Base-by-base conservation (phyloP, 2,888 invertebrate species). In the Psococerastis gibbosa region DNA sequence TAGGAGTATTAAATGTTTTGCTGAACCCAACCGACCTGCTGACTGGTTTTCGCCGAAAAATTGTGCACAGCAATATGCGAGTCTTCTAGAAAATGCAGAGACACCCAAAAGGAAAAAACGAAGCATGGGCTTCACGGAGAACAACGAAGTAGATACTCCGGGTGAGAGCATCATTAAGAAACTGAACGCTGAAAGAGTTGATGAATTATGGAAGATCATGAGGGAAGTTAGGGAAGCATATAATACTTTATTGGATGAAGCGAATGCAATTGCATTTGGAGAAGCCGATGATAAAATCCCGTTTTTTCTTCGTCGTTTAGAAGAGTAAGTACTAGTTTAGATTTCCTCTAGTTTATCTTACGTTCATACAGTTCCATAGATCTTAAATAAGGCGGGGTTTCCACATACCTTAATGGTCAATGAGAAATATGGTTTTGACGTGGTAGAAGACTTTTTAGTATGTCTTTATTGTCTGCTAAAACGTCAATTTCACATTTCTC, bases 41-140 rank as follows among this genome's bases (percentile, higher is more conserved):
- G 91, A 83, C 56, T 91, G 84, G 88, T 91, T 88, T 57, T 87
- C 87, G 0, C 87, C 85, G 56, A 83, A 81, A 60, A 78, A 78
- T 51, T 92, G 92, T 63, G 89, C 89, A 0, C 74, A 83, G 0
- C 92, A 92, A 55, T 94, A 91, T 61, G 78, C 80, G 11, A 73
- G 74, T 16, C 59, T 89, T 5, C 60, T 89, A 15, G 85, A 84
- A 55, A 77, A 79, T 59, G 77, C 80, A 9, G 88, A 83, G 58
- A 80, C 76, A 5, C 85, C 87, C 0, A 89, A 82, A 64, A 69
- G 85, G 1, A 88, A 85, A 55, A 91, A 83, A 57, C 68, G 77
- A 16, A 73, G 68, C 52, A 72, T 71, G 44, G 70, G 63, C 27
- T 53, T 32, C 47, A 51, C 27, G 33, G 45, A 42, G 42, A 41